Base-by-base conservation (phyloP, 2,888 invertebrate species). In the Sesamia inferens region DNA sequence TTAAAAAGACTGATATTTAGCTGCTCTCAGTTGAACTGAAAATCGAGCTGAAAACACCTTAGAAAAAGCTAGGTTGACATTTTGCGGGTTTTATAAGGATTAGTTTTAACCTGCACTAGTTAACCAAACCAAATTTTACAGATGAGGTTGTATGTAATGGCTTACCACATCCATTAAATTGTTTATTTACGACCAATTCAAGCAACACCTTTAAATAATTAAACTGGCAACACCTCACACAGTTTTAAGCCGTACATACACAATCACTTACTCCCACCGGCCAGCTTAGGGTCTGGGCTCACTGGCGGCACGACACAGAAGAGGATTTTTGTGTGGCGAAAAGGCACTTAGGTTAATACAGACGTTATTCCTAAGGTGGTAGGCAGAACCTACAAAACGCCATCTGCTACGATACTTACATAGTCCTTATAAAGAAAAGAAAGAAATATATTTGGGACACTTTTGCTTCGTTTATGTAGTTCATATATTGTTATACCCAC, bases 161-260 rank as follows among this genome's bases (percentile, higher is more conserved):
- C 31, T 58, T 22, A 22, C 19, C 13, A n/a, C 8, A 51, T 5
- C 4, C 13, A n/a, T 70, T 47, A 59, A 59, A 59, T 55, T 31
- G 54, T 54, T 47, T 16, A 76, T 76, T 55, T 61, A 76, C 59
- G 47, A 76, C 39, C n/a, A 7, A 51, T 63, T 47, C 14, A 19
- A 10, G 39, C 31, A 19, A 55, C 24, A 39, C 22, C 8, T 77
- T 22, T 1, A 65, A 24, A 54, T 44, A 62, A 55, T 55, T 76
- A 22, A 14, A 54, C 22, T 58, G 31, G 58, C 22, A 62, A 68
- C 59, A 68, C 59, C 61, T 76, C 31, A 71, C 1, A 54, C 42
- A 55, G 48, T 48, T 63, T 78, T n/a, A 78, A 62, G 48, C 42
- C 11, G 19, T 24, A n/a, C n/a, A 48, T 54, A 69, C 58, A 69